Evolutionary conservation across 2,888 invertebrate genomes (phyloP).

Genomic region (Minunthozetes semirufus): DNA sequence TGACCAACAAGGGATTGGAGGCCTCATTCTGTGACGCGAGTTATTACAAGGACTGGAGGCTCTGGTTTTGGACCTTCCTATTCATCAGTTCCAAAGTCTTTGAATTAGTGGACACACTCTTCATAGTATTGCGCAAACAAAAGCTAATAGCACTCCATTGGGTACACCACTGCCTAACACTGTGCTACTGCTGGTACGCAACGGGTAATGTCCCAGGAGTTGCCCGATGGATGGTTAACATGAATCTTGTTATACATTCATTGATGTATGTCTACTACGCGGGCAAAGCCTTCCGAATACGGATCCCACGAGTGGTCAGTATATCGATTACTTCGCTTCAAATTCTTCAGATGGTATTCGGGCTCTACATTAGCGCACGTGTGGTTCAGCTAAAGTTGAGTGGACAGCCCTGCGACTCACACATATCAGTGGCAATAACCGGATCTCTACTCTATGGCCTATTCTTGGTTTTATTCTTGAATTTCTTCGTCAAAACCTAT

Average conservation of each 20-base stretch:
- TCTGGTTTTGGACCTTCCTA: slow-evolving; percentile 31
- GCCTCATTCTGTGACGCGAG: no score
- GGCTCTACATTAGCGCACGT: no score
- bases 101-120: slow-evolving; percentile 33
- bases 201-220: slow-evolving; percentile 24
- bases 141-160: slow-evolving; percentile 30
- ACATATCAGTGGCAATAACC: no score
- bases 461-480: no score
- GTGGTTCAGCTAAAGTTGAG: no score
- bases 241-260: slow-evolving; percentile 63
- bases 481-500: no score
- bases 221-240: slow-evolving; percentile 36
- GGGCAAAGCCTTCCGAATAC: no score
- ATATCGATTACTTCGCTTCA: no score
- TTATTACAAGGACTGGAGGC: slow-evolving; percentile 20
- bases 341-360: no score
- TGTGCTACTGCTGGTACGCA: slow-evolving; percentile 29
- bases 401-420: no score
- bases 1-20: not conserved
- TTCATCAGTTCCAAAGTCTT: slow-evolving; percentile 22
- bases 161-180: slow-evolving; percentile 33
- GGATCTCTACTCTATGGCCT: no score
- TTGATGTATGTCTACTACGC: slow-evolving; percentile 90
- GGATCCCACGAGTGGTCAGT: no score
- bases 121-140: slow-evolving; percentile 31